These are phyloP conservation scores for Microcaecilia unicolor DNA, from an alignment of 2,797 vertebrate species.

Conservation along the genomic window DNA sequence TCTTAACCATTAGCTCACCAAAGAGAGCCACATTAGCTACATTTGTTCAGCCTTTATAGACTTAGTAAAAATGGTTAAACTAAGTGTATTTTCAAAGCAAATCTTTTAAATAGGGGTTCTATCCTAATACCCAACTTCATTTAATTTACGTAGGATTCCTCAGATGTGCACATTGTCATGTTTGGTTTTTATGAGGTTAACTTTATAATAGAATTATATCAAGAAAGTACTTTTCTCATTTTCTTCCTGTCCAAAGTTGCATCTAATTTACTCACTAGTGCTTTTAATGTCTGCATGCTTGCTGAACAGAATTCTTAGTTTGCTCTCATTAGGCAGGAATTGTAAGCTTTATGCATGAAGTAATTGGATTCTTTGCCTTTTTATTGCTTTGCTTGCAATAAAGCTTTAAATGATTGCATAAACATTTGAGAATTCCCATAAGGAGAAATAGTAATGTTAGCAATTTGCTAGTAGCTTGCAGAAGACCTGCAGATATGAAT, in stretches of 20 bases:
- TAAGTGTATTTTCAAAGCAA: too few species aligned
- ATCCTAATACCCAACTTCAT: too few species aligned
- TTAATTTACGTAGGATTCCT: too few species aligned
- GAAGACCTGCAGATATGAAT: slow-evolving; percentile 18
- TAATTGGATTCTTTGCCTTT: slow-evolving; percentile 51
- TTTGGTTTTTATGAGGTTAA: too few species aligned
- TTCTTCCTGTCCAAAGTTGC: slow-evolving; percentile 33
- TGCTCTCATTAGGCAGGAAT: slow-evolving; percentile 42
- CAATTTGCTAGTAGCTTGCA: slow-evolving; percentile 32
- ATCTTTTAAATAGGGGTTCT: too few species aligned
- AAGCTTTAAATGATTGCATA: slow-evolving; percentile 38
- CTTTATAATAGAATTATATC: slow-evolving; percentile 13
- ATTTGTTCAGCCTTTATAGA: too few species aligned
- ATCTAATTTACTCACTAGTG: slow-evolving; percentile 35
- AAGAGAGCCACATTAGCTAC: too few species aligned
- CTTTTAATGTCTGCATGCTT: slow-evolving; percentile 13
- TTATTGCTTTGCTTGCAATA: slow-evolving; percentile 42
- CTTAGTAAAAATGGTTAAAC: too few species aligned
- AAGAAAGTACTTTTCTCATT: slow-evolving; percentile 16
- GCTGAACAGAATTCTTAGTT: slow-evolving; percentile 35
- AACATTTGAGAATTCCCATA: slow-evolving; percentile 38
- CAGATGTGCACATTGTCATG: too few species aligned
- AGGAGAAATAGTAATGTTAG: slow-evolving; percentile 25
- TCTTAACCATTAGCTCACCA: too few species aligned
- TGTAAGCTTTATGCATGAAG: slow-evolving; percentile 39